Evolutionary conservation across 2,113 vertebrate genomes (phyloP).

Genomic region (Salvator merianae): DNA sequence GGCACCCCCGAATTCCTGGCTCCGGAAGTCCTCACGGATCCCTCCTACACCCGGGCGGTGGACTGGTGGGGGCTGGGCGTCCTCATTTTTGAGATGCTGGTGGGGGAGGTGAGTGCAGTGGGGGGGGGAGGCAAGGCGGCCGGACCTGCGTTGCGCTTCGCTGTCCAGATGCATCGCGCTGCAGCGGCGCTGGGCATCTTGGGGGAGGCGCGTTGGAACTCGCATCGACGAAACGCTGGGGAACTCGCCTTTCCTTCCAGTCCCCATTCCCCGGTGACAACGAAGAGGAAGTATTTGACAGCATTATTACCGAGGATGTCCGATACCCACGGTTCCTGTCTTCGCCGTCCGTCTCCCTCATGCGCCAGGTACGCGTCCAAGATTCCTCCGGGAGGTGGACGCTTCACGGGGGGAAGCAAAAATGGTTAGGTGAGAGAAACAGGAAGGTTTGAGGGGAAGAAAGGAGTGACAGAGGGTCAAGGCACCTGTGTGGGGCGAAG

Average conservation of each 20-base stretch:
- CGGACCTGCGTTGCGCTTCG: no score
- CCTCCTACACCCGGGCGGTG: slow-evolving; percentile 90
- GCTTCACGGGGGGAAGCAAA: not conserved
- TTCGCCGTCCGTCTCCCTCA: slow-evolving; percentile 80
- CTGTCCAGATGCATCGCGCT: not conserved
- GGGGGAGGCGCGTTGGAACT: not conserved
- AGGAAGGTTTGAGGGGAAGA: no score
- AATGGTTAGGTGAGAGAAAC: no score
- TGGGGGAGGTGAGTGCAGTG: slow-evolving; percentile 94
- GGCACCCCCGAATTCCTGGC: slow-evolving; percentile 97
- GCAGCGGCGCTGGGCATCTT: no score
- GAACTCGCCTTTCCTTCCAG: slow-evolving; percentile 65
- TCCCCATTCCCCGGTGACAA: slow-evolving; percentile 96
- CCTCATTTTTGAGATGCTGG: slow-evolving; percentile 96
- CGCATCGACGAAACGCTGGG: not conserved
- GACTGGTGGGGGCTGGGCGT: slow-evolving; percentile 99
- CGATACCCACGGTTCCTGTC: slow-evolving; percentile 87
- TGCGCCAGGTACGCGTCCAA: slow-evolving; percentile 83
- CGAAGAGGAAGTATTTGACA: slow-evolving; percentile 97
- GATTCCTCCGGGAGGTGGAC: slow-evolving; percentile 4
- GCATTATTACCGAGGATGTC: slow-evolving; percentile 91
- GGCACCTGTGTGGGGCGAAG: no score
- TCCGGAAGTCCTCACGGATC: slow-evolving; percentile 92
- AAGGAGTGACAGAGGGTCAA: no score
- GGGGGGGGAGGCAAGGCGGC: no score